Base-by-base conservation (phyloP, 2,113 vertebrate genomes). In the Calyptomena viridis region DNA sequence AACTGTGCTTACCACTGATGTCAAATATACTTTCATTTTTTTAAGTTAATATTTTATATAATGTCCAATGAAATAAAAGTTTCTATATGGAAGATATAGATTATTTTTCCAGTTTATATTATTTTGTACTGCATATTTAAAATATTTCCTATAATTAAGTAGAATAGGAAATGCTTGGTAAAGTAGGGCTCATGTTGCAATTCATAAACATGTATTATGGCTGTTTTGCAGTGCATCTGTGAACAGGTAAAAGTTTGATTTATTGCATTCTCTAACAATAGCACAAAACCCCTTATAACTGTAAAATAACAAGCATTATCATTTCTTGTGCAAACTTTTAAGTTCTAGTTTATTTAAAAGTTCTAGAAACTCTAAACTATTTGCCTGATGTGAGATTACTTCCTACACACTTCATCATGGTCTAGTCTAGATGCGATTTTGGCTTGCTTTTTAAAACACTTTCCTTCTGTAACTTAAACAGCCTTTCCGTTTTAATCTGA, bases 41-140 rank as follows among this genome's bases (percentile, higher is more conserved):
- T 89, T 64, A 92, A 89, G 96, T 97, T 93, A 96, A 85, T 96
- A 89, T 97, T 98, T 98, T 97, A 68, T 98, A 98, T 96, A 37
- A 83, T 96, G 66, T 97, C 46, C 89, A 90, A 50, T 93, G 72
- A 25, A 98, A 98, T 98, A 98, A 98, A 63, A 98, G 46, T 97
- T 98, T 97, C 25, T 97, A 93, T 92, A 84, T 94, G 50, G 72
- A 97, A 96, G 92, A 95, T 94, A 50, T 24, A 49, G 12, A n/a
- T 92, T 76, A 27, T 72, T 79, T 82, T 88, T 87, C 66, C 28
- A 42, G 31, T 84, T 91, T 63, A 22, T 78, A 8, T 87, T 78
- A 33, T 39, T 87, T 93, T 82, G n/a, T 85, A 60, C 39, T 59
- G 25, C 12, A 3, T 78, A 77, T 75, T 90, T 59, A 49, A 90